Evolutionary conservation across 2,888 invertebrate species (phyloP).

Genomic region (Entomobrya proxima): DNA sequence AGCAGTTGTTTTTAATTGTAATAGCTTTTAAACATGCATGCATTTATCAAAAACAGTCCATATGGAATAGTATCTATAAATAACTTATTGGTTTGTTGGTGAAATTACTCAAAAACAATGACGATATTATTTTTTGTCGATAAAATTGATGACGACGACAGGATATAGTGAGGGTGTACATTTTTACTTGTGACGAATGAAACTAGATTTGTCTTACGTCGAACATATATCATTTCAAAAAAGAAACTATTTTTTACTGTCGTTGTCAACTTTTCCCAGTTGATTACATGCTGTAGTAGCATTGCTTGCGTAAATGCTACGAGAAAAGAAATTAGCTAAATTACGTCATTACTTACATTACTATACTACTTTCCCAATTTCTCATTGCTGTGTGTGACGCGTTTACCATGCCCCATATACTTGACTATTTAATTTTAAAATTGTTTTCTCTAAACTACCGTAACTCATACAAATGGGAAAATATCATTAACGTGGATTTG

Average conservation of each 20-base stretch:
- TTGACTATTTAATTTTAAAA: conserved; percentile 14
- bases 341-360: too few relatives aligned
- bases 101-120: background rate
- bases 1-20: background rate
- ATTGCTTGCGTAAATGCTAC: too few relatives aligned
- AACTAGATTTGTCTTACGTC: too few relatives aligned
- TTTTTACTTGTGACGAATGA: too few relatives aligned
- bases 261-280: too few relatives aligned
- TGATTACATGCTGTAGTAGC: too few relatives aligned
- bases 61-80: background rate
- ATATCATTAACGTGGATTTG: too few relatives aligned
- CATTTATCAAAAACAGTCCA: background rate
- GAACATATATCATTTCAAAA: too few relatives aligned
- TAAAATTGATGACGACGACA: background rate
- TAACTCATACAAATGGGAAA: background rate
- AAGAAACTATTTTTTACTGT: too few relatives aligned
- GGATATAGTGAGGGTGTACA: background rate
- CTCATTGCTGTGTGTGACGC: background rate
- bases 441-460: conserved; percentile 10
- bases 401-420: background rate
- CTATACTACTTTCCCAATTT: too few relatives aligned
- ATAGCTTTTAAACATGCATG: conserved; percentile 14
- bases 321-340: too few relatives aligned
- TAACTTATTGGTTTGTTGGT: too few relatives aligned
- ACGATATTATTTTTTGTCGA: background rate